Conservation (phyloP, 2,888 invertebrate genomes). For the Deroplatys truncata region DNA sequence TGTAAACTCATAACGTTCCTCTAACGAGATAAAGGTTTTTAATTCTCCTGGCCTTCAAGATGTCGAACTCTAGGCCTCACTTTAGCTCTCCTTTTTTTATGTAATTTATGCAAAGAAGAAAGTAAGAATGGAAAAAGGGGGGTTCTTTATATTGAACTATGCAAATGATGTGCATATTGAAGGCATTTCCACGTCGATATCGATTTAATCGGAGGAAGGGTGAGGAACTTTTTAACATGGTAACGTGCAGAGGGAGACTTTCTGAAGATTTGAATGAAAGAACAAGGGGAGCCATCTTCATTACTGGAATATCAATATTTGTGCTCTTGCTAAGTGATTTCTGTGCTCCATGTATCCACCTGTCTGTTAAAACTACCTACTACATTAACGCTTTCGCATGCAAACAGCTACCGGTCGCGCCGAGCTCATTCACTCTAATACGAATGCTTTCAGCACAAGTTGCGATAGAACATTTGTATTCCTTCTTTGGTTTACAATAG, state of each 20-base stretch:
- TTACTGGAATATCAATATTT: conserved; percentile 23
- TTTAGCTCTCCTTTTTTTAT: neutral
- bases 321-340: neutral
- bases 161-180: neutral
- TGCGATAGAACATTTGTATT: no score
- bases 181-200: neutral
- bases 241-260: neutral
- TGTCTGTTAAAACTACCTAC: neutral
- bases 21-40: neutral
- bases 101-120: neutral
- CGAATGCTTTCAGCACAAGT: no score
- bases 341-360: neutral
- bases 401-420: no score
- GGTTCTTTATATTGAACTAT: neutral
- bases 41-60: neutral
- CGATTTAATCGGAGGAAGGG: neutral
- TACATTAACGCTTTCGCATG: neutral
- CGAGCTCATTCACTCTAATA: no score
- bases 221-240: neutral
- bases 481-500: no score
- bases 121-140: neutral
- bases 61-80: neutral
- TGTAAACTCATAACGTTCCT: neutral
- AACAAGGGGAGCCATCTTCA: neutral
- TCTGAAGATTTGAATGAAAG: neutral